Evolutionary conservation across 2,888 invertebrate genomes (phyloP), one percentile per base, ranked within the genome.

Genomic region (Tinea pellionella): DNA sequence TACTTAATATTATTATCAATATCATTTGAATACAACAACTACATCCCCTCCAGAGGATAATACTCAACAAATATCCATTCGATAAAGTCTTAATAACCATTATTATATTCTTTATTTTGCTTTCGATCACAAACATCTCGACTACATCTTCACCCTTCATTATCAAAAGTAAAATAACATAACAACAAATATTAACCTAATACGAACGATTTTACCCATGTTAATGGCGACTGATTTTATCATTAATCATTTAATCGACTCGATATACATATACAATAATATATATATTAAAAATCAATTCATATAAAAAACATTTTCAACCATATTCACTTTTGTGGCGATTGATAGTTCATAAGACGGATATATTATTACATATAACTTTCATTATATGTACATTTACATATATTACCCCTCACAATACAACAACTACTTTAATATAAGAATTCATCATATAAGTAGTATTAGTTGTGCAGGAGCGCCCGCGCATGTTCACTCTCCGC

Each of bases 1-100:
- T 86, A 86, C 85, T 85, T 86, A 83, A 82, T 83, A 86, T 87
- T 85, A 87, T 86, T 84, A 86, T 85, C 83, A 74, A 75, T 78
- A 77, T 78, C 76, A 80, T 86, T 83, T 78, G 86, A 84, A 80
- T 86, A 85, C 85, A 87, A 87, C 87, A 87, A 87, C 84, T 87
- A 86, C 81, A 75, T 78, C 83, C 85, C 71, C 78, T 69, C 73
- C 65, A 67, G 78, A 82, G 85, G 84, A 82, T 77, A 82, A 82
- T 81, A 84, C 78, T 80, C 81, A 87, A 86, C 86, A 87, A 85
- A 85, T 82, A 74, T 80, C 73, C 82, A 77, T 78, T 78, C 76
- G 81, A 82, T 85, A 85, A 84, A 85, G 85, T 87, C 85, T 86
- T 80, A 81, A 77, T 84, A 84, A 80, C 76, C 79, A 78, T 81